Evolutionary conservation across 2,113 vertebrate genomes (phyloP).

Genomic region (Cisticola juncidis): DNA sequence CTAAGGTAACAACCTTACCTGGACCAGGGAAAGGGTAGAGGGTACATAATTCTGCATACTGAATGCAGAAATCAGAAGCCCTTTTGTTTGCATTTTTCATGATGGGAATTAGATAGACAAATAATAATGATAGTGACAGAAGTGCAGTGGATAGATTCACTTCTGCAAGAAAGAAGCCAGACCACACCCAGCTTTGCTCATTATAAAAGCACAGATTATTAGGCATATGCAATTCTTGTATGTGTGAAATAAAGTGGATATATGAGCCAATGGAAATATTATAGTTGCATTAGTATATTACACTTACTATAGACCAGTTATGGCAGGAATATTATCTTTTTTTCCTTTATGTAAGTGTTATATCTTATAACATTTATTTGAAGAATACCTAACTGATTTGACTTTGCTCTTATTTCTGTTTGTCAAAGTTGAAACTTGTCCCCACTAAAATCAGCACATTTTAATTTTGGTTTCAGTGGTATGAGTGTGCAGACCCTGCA

Average conservation of each 20-base stretch:
- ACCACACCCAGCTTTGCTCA: neutral
- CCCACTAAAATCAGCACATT: neutral
- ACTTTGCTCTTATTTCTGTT: neutral
- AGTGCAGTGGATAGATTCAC: neutral
- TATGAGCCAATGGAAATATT: neutral
- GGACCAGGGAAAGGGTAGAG: neutral
- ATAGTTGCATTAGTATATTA: neutral
- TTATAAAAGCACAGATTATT: neutral
- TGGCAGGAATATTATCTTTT: neutral
- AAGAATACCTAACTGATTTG: neutral
- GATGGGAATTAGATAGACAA: neutral
- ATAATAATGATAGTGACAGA: neutral
- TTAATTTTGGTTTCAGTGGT: neutral
- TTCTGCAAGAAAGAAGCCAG: neutral
- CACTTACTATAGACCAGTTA: neutral
- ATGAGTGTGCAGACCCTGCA: neutral
- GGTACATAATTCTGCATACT: neutral
- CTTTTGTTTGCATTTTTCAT: neutral
- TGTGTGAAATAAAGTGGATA: neutral
- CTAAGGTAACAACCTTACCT: neutral
- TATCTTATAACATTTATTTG: neutral
- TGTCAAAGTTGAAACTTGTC: neutral
- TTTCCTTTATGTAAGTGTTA: neutral
- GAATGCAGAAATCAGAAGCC: neutral
- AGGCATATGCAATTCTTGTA: neutral